These are phyloP conservation scores for Leucophenga varia DNA, from an alignment of 1,140 invertebrate species.

Conservation along the genomic window DNA sequence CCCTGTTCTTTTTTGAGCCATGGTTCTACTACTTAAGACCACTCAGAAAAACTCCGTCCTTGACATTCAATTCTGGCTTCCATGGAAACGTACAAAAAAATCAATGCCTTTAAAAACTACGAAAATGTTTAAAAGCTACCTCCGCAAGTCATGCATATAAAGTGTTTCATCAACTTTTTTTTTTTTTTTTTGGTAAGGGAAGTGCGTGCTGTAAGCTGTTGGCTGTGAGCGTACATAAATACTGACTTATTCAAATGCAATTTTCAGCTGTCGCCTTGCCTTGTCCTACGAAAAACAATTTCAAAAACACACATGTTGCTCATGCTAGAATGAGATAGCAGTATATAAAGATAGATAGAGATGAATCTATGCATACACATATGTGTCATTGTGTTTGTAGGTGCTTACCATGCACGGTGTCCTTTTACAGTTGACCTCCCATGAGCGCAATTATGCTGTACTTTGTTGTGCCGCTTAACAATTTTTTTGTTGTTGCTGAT, in stretches of 20 bases:
- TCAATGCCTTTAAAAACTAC: constrained; percentile 14
- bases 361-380: neutral
- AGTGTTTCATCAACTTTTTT: constrained; percentile 4
- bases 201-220: constrained; percentile 5
- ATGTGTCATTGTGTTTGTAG: neutral
- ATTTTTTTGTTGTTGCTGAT: constrained; percentile 1
- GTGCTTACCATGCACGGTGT: constrained; percentile 5
- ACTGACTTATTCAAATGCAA: constrained; percentile 32
- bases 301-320: constrained; percentile 3
- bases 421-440: constrained; percentile 30
- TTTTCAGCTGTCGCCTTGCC: constrained; percentile 27
- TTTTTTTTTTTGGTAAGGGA: constrained; percentile 8
- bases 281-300: constrained; percentile 3
- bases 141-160: constrained; percentile 12
- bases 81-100: constrained; percentile 15
- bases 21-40: no score
- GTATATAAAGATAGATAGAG: no score
- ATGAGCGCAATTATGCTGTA: constrained; percentile 29
- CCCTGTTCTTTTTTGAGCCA: no score
- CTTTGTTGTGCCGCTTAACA: constrained; percentile 1
- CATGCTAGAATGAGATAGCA: constrained; percentile 1
- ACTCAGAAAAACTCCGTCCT: neutral
- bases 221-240: constrained; percentile 22
- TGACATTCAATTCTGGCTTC: neutral
- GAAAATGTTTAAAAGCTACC: constrained; percentile 7